A percentile compares a stretch with the other conserved stretches of the same genome.
Evolutionary conservation across 2,797 vertebrate genomes (phyloP).

Genomic region (Knipowitschia caucasica): DNA sequence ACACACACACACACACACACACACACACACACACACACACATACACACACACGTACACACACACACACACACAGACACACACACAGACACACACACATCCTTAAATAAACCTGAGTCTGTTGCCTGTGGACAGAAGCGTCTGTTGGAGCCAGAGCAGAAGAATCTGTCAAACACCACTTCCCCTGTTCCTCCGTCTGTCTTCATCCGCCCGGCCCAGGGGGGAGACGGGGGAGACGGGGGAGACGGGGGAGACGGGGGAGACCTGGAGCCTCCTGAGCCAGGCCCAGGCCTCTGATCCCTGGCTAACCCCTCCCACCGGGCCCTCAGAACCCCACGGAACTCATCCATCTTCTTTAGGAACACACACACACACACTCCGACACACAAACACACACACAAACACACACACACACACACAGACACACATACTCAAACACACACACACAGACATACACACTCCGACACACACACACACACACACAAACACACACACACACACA

Average conservation of each 20-base stretch:
- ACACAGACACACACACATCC: too few species aligned
- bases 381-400: too few species aligned
- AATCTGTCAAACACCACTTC: conserved; percentile 47
- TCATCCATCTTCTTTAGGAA: conserved; percentile 46
- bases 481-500: background rate
- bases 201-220: conserved; percentile 27
- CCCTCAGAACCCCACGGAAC: conserved; percentile 58
- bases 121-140: conserved; percentile 39
- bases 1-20: too few species aligned
- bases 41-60: too few species aligned
- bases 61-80: too few species aligned
- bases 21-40: too few species aligned
- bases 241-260: conserved; percentile 12
- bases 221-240: background rate
- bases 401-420: background rate
- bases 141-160: conserved; percentile 34
- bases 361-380: too few species aligned
- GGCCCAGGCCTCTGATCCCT: conserved; percentile 69
- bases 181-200: conserved; percentile 39
- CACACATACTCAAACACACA: background rate
- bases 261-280: conserved; percentile 58
- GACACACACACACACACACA: background rate
- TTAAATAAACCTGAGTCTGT: conserved; percentile 16
- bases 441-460: background rate
- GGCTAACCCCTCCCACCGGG: conserved; percentile 56